These are phyloP conservation scores for Ceratoteleas bidentatus DNA, from an alignment of 1,140 invertebrate species.

Conservation along the genomic window DNA sequence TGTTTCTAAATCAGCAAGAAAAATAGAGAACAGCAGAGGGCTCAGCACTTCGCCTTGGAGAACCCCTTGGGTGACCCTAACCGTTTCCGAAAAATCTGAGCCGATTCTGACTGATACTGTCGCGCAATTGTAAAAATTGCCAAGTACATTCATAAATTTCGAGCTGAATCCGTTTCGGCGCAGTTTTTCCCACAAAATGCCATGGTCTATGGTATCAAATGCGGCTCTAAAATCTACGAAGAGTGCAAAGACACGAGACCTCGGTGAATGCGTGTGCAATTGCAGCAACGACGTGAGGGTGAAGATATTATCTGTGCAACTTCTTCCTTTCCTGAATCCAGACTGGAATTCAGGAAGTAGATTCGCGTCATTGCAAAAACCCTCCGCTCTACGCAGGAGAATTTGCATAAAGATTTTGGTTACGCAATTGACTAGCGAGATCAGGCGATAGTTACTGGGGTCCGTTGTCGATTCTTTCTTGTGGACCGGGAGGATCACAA, in stretches of 20 bases:
- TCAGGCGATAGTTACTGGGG: neutral
- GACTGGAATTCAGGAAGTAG: conserved; percentile 16
- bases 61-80: neutral
- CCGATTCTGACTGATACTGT: neutral
- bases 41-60: neutral
- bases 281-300: neutral
- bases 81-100: neutral
- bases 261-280: conserved; percentile 41
- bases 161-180: neutral
- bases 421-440: neutral
- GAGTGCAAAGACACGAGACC: neutral
- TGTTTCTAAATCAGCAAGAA: neutral
- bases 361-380: neutral
- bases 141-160: neutral
- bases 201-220: neutral
- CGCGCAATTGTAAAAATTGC: neutral
- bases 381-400: neutral
- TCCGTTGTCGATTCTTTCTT: neutral
- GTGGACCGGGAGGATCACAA: neutral
- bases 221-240: conserved; percentile 8
- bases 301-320: conserved; percentile 11
- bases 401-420: neutral
- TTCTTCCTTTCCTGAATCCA: neutral
- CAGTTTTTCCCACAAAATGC: neutral
- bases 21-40: neutral